These are phyloP conservation scores for Leucoptera coffeella DNA, from an alignment of 2,888 invertebrate species.

Conservation along the genomic window DNA sequence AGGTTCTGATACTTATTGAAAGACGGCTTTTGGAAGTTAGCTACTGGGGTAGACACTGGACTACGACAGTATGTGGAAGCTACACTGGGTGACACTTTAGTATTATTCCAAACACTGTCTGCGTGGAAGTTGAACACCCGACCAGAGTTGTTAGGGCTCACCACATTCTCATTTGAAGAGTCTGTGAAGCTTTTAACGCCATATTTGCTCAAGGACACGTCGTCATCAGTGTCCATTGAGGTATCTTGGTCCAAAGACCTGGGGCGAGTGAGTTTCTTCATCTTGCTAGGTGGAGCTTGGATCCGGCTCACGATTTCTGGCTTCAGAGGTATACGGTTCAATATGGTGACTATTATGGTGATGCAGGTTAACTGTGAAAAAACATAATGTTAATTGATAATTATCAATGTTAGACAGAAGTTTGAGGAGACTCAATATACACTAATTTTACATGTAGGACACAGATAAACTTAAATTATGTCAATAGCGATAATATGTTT, in stretches of 20 bases:
- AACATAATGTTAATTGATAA: conserved; percentile 7
- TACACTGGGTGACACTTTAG: too few relatives aligned
- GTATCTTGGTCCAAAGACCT: conserved; percentile 20
- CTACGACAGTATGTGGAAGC: too few relatives aligned
- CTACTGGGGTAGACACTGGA: conserved; percentile 25
- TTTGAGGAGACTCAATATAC: conserved; percentile 20
- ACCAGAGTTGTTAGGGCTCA: conserved; percentile 21
- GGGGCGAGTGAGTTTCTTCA: conserved; percentile 19
- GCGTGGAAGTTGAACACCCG: conserved; percentile 26
- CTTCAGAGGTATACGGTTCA: conserved; percentile 18
- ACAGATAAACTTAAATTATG: too few relatives aligned
- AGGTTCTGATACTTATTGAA: conserved; percentile 35
- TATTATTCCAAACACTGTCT: conserved; percentile 9
- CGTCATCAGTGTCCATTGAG: conserved; percentile 33
- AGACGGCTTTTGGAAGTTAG: conserved; percentile 30
- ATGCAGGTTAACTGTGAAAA: conserved; percentile 29
- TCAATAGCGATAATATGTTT: too few relatives aligned
- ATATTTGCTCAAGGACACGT: conserved; percentile 38
- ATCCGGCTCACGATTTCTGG: conserved; percentile 3
- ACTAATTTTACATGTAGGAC: too few relatives aligned
- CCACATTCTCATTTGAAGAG: conserved; percentile 27
- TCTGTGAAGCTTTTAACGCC: conserved; percentile 32
- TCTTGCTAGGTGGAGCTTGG: conserved; percentile 16
- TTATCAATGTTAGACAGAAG: conserved; percentile 22
- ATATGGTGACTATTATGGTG: conserved; percentile 21